Evolutionary conservation across 1,140 invertebrate species (phyloP), one percentile per base, ranked within the genome.

Genomic region (Drosophila elegans): DNA sequence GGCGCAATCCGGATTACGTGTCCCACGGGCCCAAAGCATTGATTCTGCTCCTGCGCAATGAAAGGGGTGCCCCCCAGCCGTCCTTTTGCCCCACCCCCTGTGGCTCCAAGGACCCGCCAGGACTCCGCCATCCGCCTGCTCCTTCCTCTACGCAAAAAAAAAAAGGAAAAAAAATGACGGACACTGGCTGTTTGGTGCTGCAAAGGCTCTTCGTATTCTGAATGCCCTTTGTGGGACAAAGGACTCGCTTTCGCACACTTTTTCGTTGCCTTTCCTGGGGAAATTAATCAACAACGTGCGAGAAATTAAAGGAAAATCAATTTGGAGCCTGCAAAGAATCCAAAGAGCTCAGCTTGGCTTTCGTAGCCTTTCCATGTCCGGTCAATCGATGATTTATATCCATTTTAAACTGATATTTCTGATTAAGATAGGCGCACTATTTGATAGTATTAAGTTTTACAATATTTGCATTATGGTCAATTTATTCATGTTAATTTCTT

Each of bases 1-100:
- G 89, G 89, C 67, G 81, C 86, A 91, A 91, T 91, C 89, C 89
- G 89, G 89, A 90, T 91, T 91, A 91, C 90, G 81, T 90, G 80
- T 88, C 86, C 86, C 81, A 90, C 85, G 85, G 85, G 85, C 66
- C 68, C 85, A 84, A 74, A 85, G 84, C 85, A 90, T 90, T 90
- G 85, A 90, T 90, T 90, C 82, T 61, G 84, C 64, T 85, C 83
- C 76, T 89, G 84, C 84, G 84, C 80, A 88, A 10, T 83, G 45
- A 69, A 77, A 59, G 45, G 56, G 54, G 44, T 25, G 13, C 25
- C 48, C 29, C 56, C 61, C 38, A 39, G 27, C 48, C 41, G 36
- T 11, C 41, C 45, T 38, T 2, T 51, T 13, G 13, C 41, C 16
- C 6, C 16, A n/a, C 16, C 0, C 16, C 44, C 36, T 41, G 7